A percentile compares a stretch with the other conserved stretches of the same genome.
Conservation (phyloP, 2,888 invertebrate genomes). For the Ophonus ardosiacus region DNA sequence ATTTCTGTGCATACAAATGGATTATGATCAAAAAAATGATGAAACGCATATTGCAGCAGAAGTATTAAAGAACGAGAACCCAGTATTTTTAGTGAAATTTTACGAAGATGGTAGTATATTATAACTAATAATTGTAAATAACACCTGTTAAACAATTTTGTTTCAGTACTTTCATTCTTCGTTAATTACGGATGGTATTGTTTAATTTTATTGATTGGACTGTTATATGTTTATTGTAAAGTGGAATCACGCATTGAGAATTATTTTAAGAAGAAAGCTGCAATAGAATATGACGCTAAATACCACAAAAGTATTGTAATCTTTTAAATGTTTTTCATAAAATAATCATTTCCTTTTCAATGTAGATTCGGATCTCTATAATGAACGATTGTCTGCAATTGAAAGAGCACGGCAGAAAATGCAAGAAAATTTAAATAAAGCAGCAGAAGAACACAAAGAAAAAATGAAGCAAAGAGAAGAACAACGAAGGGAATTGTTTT, state of each 20-base stretch:
- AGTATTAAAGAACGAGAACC: slow-evolving; percentile 53
- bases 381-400: slow-evolving; percentile 72
- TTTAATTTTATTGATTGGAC: slow-evolving; percentile 69
- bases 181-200: slow-evolving; percentile 74
- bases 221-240: slow-evolving; percentile 72
- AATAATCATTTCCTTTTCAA: slow-evolving; percentile 43
- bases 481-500: slow-evolving; percentile 70
- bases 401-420: slow-evolving; percentile 73
- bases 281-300: slow-evolving; percentile 74
- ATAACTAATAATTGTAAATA: slow-evolving; percentile 11
- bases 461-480: slow-evolving; percentile 73
- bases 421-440: slow-evolving; percentile 74
- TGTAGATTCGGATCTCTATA: slow-evolving; percentile 75
- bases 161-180: slow-evolving; percentile 67
- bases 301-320: slow-evolving; percentile 75
- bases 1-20: not conserved
- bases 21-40: not conserved
- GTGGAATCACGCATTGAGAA: slow-evolving; percentile 71
- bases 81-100: slow-evolving; percentile 28
- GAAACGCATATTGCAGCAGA: not conserved
- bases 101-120: slow-evolving; percentile 22
- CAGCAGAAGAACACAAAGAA: slow-evolving; percentile 71
- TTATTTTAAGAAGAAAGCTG: slow-evolving; percentile 72
- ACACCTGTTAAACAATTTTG: not conserved
- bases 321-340: not conserved